Conservation (phyloP, 2,797 vertebrate species). For the Decapterus maruadsi region DNA sequence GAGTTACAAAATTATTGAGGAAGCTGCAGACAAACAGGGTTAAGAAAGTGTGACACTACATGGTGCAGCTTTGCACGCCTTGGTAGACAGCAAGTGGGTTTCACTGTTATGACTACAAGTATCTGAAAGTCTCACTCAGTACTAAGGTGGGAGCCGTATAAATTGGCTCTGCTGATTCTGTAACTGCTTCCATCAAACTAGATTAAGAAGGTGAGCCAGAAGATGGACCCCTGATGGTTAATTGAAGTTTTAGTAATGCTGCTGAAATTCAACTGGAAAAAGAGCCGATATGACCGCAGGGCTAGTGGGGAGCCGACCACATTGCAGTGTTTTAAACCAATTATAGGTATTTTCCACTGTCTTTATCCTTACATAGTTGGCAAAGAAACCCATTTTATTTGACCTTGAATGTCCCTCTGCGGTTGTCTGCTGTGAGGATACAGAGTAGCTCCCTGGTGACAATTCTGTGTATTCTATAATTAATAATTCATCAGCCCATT, state of each 20-base stretch:
- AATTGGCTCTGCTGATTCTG: constrained; percentile 74
- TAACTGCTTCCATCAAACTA: constrained; percentile 74
- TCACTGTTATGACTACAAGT: constrained; percentile 42
- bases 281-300: constrained; percentile 77
- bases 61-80: constrained; percentile 37
- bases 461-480: constrained; percentile 83
- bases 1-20: constrained; percentile 61
- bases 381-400: constrained; percentile 83
- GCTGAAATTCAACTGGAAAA: constrained; percentile 77
- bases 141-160: constrained; percentile 50
- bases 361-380: constrained; percentile 74
- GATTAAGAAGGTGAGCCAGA: constrained; percentile 75
- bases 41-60: constrained; percentile 52
- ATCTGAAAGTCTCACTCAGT: constrained; percentile 44
- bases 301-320: constrained; percentile 70
- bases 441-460: constrained; percentile 75
- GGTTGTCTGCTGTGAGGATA: constrained; percentile 77
- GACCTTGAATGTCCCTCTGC: constrained; percentile 83
- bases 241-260: constrained; percentile 85
- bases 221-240: constrained; percentile 82
- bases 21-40: constrained; percentile 47
- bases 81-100: constrained; percentile 47
- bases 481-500: constrained; percentile 84
- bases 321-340: constrained; percentile 81
- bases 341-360: constrained; percentile 81